Base-by-base conservation (phyloP, 2,888 invertebrate species). In the Drosophila bunnanda region DNA sequence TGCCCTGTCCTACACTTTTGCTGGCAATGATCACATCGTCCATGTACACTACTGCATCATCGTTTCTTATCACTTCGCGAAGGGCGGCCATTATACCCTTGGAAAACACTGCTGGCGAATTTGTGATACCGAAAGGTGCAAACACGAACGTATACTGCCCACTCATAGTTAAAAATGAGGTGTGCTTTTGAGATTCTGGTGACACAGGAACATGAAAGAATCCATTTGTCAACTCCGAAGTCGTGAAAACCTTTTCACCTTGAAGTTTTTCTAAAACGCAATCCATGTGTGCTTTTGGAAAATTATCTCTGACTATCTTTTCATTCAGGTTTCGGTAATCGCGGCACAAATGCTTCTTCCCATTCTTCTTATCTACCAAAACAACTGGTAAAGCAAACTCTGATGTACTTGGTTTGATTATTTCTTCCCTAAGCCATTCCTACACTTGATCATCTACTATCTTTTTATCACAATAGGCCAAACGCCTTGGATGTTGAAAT, bases 101-200 rank as follows among this genome's bases (percentile, higher is more conserved):
- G 13, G 46, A 46, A 38, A 58, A 48, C 6, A 66, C 53, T 12
- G 54, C 66, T 9, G 54, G 39, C 2, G 43, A 43, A 7, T 56
- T 56, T 4, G 41, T 41, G 15, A 55, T 55, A 22, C 54, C 54
- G 3, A 55, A 41, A 9, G 28, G 28, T 30, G 41, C 54, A 20
- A 28, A 39, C 17, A 54, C 8, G n/a, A 54, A 54, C 25, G 28
- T 38, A 2, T 50, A 50, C 20, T 32, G 20, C 7, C 28, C 32
- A 50, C 4, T 52, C 15, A 32, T 22, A 9, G 22, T 36, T n/a
- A 53, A 22, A 9, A 25, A 38, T 25, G 17, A 38, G 5, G 38
- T 38, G 25, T 53, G n/a, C 10, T 53, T 53, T 2, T 53, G 48
- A 9, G 53, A 53, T 38, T 53, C 25, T 53, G 13, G 28, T 6